Conservation (phyloP, 2,797 vertebrate genomes). For the Microctenopoma stevenorrisi region DNA sequence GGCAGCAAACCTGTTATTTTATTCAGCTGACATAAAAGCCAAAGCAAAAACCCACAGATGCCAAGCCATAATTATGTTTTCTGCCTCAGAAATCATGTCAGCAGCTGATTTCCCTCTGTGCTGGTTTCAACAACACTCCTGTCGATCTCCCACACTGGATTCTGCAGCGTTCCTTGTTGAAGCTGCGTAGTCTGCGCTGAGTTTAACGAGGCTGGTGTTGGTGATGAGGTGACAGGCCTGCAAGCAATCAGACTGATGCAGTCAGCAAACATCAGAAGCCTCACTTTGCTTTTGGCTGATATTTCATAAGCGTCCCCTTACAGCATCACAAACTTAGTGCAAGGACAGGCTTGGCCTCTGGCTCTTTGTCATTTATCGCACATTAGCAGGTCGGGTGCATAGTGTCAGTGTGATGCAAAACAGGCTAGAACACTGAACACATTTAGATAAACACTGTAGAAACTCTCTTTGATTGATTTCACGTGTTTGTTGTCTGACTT, state of each 20-base stretch:
- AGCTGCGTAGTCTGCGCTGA: slow-evolving; percentile 29
- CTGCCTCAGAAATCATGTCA: slow-evolving; percentile 56
- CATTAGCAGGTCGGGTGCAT: slow-evolving; percentile 55
- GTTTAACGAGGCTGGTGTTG: slow-evolving; percentile 49
- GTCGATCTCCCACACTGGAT: slow-evolving; percentile 1
- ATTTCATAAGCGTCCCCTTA: slow-evolving; percentile 42
- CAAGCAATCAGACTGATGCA: slow-evolving; percentile 52
- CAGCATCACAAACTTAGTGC: slow-evolving; percentile 36
- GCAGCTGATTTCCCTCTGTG: slow-evolving; percentile 47
- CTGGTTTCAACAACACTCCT: neutral
- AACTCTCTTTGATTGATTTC: neutral
- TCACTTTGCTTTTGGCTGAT: slow-evolving; percentile 42
- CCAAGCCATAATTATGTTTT: slow-evolving; percentile 45
- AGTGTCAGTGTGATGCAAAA: slow-evolving; percentile 46
- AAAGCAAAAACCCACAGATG: slow-evolving; percentile 35
- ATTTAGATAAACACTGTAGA: slow-evolving; percentile 6
- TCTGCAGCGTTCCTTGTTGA: slow-evolving; percentile 2
- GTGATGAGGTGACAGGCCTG: slow-evolving; percentile 68
- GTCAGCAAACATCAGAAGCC: slow-evolving; percentile 65
- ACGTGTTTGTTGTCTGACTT: neutral
- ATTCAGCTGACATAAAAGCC: slow-evolving; percentile 10
- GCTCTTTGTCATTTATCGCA: slow-evolving; percentile 68
- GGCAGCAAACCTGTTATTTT: slow-evolving; percentile 59
- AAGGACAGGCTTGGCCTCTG: slow-evolving; percentile 53
- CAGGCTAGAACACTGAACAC: slow-evolving; percentile 23